These are phyloP conservation scores for Phasia obesa DNA, from an alignment of 2,888 invertebrate species.

Conservation along the genomic window DNA sequence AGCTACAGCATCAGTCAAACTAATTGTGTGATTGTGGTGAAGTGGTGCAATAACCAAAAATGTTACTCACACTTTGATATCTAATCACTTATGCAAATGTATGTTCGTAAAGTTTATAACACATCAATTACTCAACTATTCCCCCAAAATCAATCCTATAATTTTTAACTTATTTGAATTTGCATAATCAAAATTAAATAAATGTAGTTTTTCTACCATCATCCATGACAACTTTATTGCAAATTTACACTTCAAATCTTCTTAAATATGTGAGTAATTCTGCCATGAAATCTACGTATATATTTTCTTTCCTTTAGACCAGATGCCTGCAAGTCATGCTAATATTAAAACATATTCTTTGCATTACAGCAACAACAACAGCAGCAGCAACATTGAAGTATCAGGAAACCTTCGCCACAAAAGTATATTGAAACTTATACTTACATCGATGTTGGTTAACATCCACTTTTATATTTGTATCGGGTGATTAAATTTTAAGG, in stretches of 20 bases:
- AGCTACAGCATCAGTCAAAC: too few relatives aligned
- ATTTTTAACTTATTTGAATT: too few relatives aligned
- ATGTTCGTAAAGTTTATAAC: too few relatives aligned
- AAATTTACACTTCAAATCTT: slow-evolving; percentile 19
- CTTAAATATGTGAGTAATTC: slow-evolving; percentile 3
- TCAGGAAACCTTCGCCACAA: slow-evolving; percentile 42
- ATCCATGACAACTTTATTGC: neutral
- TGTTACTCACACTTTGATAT: too few relatives aligned
- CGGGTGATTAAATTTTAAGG: too few relatives aligned
- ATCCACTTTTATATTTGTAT: too few relatives aligned
- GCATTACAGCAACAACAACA: slow-evolving; percentile 44
- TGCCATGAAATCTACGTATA: slow-evolving; percentile 8
- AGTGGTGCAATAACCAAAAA: too few relatives aligned
- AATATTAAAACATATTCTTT: slow-evolving; percentile 65
- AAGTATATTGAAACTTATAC: slow-evolving; percentile 4
- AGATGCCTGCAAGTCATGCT: slow-evolving; percentile 68
- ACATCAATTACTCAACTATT: too few relatives aligned
- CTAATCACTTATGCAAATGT: too few relatives aligned
- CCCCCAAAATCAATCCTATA: too few relatives aligned
- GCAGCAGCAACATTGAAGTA: slow-evolving; percentile 21
- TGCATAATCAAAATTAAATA: too few relatives aligned
- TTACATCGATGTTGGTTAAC: neutral
- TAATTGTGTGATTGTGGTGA: too few relatives aligned
- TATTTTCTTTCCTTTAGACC: slow-evolving; percentile 18
- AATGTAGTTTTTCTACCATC: neutral